These are phyloP conservation scores for fruit fly (Drosophila melanogaster) DNA, from an alignment of 1,140 invertebrate genomes.

Conservation along the genomic window DNA sequence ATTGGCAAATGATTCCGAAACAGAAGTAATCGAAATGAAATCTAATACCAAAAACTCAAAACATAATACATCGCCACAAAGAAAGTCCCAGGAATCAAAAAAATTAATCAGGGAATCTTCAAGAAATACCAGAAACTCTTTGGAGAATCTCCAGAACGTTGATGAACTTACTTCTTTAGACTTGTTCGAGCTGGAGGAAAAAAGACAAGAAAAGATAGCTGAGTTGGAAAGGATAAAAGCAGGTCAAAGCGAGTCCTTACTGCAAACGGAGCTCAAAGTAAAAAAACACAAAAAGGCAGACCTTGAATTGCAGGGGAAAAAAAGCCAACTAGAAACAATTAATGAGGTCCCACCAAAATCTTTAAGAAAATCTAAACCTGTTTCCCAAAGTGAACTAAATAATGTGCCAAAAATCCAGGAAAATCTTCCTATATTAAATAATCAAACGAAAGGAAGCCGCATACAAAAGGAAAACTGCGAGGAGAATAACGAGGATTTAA, in stretches of 20 bases:
- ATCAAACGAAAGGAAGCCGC: neutral
- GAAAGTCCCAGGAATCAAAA: neutral
- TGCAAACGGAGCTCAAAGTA: neutral
- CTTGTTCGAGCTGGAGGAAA: slow-evolving; percentile 12
- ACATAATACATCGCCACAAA: neutral
- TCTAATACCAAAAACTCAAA: neutral
- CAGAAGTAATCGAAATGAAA: neutral
- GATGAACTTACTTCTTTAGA: slow-evolving; percentile 1
- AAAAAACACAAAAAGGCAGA: neutral
- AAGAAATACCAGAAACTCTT: neutral
- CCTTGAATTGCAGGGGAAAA: neutral
- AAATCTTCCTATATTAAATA: neutral
- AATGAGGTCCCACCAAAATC: neutral
- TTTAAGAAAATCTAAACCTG: neutral
- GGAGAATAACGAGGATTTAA: neutral
- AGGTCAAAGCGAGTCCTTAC: neutral
- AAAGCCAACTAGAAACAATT: neutral
- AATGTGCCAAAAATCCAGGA: neutral
- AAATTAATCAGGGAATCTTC: neutral
- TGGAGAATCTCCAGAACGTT: neutral
- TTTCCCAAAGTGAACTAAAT: neutral
- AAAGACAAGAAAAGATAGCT: neutral
- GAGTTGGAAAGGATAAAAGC: neutral
- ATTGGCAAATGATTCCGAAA: neutral
- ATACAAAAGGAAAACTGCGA: neutral